phyloP scores from a whole-genome alignment of 2,888 invertebrate genomes.

The Watsonalla cultraria region DNA sequence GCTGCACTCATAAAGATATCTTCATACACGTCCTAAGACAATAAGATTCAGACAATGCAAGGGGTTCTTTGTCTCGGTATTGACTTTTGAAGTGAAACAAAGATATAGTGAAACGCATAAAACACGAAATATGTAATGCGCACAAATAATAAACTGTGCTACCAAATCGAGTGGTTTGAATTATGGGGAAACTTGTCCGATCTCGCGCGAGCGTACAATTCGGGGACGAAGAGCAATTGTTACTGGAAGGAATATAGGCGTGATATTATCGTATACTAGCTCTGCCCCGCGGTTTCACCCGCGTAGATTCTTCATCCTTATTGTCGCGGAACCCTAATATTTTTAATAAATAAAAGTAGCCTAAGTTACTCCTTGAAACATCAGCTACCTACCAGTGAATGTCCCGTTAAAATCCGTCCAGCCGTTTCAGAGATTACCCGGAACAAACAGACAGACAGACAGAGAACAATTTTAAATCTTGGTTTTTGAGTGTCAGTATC shows the following conservation, averaged over 20 bases:
- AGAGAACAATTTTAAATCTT: no score
- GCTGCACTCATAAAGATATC: not conserved
- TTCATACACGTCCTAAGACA: not conserved
- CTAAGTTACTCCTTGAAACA: no score
- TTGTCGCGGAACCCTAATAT: no score
- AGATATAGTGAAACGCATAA: slow-evolving; percentile 47
- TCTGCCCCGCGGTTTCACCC: no score
- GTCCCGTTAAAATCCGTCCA: no score
- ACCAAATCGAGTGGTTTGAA: slow-evolving; percentile 74
- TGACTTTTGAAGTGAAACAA: slow-evolving; percentile 35
- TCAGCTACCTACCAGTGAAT: no score
- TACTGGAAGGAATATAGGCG: slow-evolving; percentile 25
- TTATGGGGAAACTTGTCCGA: slow-evolving; percentile 72
- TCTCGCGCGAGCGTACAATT: slow-evolving; percentile 44
- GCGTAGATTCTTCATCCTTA: no score
- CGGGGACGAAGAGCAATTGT: slow-evolving; percentile 28
- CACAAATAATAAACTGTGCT: slow-evolving; percentile 70
- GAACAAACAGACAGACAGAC: no score
- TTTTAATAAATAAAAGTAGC: no score
- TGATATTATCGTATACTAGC: not conserved
- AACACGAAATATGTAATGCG: slow-evolving; percentile 49
- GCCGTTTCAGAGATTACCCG: no score
- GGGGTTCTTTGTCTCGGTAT: slow-evolving; percentile 22
- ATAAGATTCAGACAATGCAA: slow-evolving; percentile 14
- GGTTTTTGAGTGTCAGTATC: no score